phyloP scores from a whole-genome alignment of 2,797 vertebrate species.

The Arctocebus calabarensis region DNA sequence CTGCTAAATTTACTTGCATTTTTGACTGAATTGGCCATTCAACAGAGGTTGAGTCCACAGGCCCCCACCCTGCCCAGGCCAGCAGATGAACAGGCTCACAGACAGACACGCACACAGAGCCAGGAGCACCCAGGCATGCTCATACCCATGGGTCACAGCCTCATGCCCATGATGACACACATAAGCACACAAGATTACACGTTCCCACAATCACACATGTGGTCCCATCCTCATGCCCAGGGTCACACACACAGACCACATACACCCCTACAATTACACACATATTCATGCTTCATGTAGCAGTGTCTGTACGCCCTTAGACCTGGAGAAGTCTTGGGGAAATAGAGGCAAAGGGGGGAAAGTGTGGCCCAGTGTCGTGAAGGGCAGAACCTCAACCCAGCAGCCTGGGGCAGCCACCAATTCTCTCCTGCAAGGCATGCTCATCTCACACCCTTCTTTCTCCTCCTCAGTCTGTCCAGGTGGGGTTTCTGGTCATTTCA shows the following conservation, averaged over 20 bases:
- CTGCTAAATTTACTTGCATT: conserved; percentile 83
- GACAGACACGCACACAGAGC: conserved; percentile 19
- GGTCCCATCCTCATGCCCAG: background rate
- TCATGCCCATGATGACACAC: background rate
- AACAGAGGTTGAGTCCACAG: conserved; percentile 75
- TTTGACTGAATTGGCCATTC: conserved; percentile 81
- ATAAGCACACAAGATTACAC: background rate
- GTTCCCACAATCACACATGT: background rate
- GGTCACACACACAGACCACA: background rate
- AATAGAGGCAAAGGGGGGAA: background rate
- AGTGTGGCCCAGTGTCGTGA: background rate
- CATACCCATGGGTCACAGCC: background rate
- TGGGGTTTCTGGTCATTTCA: conserved; percentile 72
- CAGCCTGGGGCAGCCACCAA: background rate
- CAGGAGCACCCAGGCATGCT: background rate
- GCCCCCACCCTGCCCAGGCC: conserved; percentile 41
- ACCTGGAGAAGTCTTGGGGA: background rate
- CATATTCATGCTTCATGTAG: background rate
- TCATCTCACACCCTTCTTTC: background rate
- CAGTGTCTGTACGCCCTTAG: background rate
- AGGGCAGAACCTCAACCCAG: background rate
- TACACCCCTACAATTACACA: background rate
- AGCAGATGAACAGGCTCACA: conserved; percentile 40
- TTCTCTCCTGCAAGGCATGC: background rate
- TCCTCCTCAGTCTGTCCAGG: background rate